phyloP scores from a whole-genome alignment of 2,888 invertebrate genomes.

The Xestia rhomboidea region DNA sequence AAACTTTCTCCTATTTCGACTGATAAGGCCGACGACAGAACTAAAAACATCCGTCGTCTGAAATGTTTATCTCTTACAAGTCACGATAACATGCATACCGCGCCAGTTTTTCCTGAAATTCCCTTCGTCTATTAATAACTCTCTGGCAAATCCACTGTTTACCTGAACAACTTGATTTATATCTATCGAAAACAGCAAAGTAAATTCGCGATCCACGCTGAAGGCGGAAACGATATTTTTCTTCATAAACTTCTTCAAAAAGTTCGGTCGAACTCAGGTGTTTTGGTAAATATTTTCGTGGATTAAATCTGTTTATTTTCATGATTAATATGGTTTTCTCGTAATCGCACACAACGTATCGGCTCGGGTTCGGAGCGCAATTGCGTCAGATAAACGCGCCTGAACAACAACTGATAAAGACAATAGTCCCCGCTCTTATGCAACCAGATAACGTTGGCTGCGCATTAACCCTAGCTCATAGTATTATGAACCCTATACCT shows the following conservation, averaged over 20 bases:
- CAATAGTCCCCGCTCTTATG: conserved; percentile 85
- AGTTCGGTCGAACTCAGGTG: conserved; percentile 21
- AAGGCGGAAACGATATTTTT: conserved; percentile 44
- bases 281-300: conserved; percentile 46
- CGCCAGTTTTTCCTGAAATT: conserved; percentile 47
- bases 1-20: conserved; percentile 48
- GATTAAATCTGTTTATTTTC: conserved; percentile 33
- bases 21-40: conserved; percentile 39
- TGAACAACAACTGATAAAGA: conserved; percentile 81
- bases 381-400: conserved; percentile 75
- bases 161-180: conserved; percentile 54
- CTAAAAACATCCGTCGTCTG: conserved; percentile 50
- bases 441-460: conserved; percentile 83
- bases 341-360: conserved; percentile 48
- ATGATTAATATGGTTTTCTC: conserved; percentile 29
- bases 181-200: conserved; percentile 28
- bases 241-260: conserved; percentile 4
- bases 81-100: conserved; percentile 30
- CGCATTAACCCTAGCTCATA: conserved; percentile 74
- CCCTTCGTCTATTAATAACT: conserved; percentile 55
- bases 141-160: conserved; percentile 49
- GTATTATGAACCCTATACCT: conserved; percentile 68
- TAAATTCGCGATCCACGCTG: conserved; percentile 25
- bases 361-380: conserved; percentile 67
- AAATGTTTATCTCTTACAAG: conserved; percentile 52